These are phyloP conservation scores for Cynaeus angustus DNA, from an alignment of 2,888 invertebrate species.

Conservation along the genomic window DNA sequence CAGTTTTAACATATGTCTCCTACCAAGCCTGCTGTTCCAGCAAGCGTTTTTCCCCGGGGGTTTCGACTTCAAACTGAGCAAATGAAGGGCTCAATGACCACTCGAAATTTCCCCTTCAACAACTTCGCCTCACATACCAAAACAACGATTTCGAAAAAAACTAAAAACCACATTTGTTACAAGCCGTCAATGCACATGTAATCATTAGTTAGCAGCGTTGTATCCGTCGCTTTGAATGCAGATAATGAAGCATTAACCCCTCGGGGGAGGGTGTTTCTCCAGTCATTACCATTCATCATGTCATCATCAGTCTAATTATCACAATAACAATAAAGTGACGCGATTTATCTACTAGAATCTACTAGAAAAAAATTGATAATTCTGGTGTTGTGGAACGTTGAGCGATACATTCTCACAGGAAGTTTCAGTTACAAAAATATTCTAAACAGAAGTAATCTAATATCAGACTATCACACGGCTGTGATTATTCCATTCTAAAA, in stretches of 20 bases:
- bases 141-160: background rate
- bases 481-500: conserved; percentile 52
- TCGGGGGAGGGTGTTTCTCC: conserved; percentile 30
- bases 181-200: background rate
- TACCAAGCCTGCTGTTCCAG: conserved; percentile 38
- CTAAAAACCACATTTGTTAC: background rate
- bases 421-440: conserved; percentile 32
- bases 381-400: conserved; percentile 15
- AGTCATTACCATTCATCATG: conserved; percentile 34
- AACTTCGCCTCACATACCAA: background rate
- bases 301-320: conserved; percentile 31
- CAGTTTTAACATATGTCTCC: conserved; percentile 51
- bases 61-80: conserved; percentile 28
- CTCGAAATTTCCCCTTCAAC: background rate
- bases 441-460: conserved; percentile 38
- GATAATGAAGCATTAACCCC: conserved; percentile 35
- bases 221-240: conserved; percentile 6
- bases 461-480: conserved; percentile 23
- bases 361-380: conserved; percentile 32
- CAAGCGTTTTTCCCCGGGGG: conserved; percentile 44
- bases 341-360: conserved; percentile 30
- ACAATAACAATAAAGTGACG: conserved; percentile 29
- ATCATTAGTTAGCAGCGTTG: conserved; percentile 8
- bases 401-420: conserved; percentile 36
- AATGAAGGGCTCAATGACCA: conserved; percentile 42